Base-by-base conservation (phyloP, 1,140 invertebrate species). In the Bombus impatiens region DNA sequence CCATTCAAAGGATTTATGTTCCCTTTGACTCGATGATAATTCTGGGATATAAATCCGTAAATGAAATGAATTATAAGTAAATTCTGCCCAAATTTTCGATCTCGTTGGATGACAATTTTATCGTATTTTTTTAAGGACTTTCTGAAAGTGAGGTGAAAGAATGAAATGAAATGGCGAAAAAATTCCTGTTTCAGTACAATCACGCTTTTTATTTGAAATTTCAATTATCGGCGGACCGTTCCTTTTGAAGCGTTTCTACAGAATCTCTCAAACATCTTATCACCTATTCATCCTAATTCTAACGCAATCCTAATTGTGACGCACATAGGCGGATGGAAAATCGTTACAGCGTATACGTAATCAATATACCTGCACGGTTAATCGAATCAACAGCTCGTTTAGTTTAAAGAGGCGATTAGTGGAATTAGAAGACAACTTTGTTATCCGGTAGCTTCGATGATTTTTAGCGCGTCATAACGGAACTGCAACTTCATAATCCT, bases 311-410 rank as follows among this genome's bases (percentile, higher is more conserved):
- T 35, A 42, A 57, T 42, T 37, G 12, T 15, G 59, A 13, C 22
- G 5, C n/a, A 25, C 22, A 8, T 32, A 65, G 13, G 35, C 40
- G 62, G 44, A 22, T 62, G 22, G 47, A 37, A 25, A 57, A 77
- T 40, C 15, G 53, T 32, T 22, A n/a, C 6, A 13, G 15, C 25
- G n/a, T 32, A 18, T 4, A 22, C 13, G 62, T 84, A 42, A 57
- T 84, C 82, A 74, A 84, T 76, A 44, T n/a, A 57, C 32, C 35
- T 22, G 72, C n/a, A 10, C 1, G 42, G 53, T 13, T 76, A 84
- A 84, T 67, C 28, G 65, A 78, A 84, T 84, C 15, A 57, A 5
- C 32, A 8, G n/a, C 22, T 25, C 22, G 44, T 68, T 75, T n/a
- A 32, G 72, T 42, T 67, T 15, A 53, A 68, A 77, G 57, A 57